Evolutionary conservation across 1,140 invertebrate species (phyloP).

Genomic region (Drosophila baimaii): DNA sequence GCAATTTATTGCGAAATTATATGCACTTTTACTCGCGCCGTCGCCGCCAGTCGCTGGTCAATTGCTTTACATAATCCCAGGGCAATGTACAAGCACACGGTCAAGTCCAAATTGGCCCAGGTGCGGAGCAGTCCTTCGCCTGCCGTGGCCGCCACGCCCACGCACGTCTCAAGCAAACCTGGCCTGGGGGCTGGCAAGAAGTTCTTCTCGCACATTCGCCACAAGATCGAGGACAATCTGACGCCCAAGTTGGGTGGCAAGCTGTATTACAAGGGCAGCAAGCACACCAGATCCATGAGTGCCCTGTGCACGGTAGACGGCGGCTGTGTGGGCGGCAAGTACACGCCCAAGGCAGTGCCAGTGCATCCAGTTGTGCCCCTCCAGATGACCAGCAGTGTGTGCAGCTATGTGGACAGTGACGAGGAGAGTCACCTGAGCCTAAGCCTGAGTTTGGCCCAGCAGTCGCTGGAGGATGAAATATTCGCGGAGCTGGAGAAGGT

Average conservation of each 20-base stretch:
- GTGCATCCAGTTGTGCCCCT: background rate
- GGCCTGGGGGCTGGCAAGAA: constrained; percentile 70
- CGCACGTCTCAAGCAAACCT: constrained; percentile 13
- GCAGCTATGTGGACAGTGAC: constrained; percentile 75
- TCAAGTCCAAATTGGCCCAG: constrained; percentile 70
- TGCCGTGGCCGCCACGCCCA: constrained; percentile 19
- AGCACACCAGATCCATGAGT: constrained; percentile 78
- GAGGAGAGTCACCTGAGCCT: constrained; percentile 68
- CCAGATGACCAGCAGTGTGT: constrained; percentile 49
- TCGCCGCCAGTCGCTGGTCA: constrained; percentile 21
- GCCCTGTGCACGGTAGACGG: constrained; percentile 57
- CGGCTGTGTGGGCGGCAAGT: constrained; percentile 74
- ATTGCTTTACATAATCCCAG: constrained; percentile 46
- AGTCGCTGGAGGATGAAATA: constrained; percentile 82
- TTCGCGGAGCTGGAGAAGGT: constrained; percentile 84
- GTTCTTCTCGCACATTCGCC: constrained; percentile 77
- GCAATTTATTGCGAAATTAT: constrained; percentile 61
- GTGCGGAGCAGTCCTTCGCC: constrained; percentile 59
- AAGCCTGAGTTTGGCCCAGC: constrained; percentile 70
- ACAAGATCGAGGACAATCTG: constrained; percentile 83
- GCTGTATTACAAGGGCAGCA: constrained; percentile 73
- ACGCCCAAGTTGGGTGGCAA: constrained; percentile 74
- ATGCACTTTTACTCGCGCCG: constrained; percentile 75
- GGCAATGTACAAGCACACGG: constrained; percentile 75
- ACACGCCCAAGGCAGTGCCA: constrained; percentile 56